Conservation (phyloP, 1,140 invertebrate genomes). For the Zelostemma sp. region DNA sequence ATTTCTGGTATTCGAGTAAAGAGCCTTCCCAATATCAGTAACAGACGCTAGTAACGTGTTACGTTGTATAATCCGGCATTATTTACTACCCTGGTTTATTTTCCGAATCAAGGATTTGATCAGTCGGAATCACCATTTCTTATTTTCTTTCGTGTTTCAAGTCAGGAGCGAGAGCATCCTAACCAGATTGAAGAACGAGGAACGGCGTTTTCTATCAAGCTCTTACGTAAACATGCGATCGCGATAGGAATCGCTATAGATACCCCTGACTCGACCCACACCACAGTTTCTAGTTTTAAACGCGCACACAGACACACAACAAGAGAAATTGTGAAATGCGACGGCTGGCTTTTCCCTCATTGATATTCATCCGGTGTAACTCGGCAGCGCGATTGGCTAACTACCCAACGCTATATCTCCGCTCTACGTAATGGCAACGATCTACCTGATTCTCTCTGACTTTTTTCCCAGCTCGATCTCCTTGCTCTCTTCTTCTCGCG, state of each 20-base stretch:
- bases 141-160: background rate
- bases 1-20: too few species aligned
- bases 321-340: slow-evolving; percentile 59
- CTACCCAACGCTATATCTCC: slow-evolving; percentile 58
- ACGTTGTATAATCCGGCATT: background rate
- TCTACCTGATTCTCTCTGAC: slow-evolving; percentile 44
- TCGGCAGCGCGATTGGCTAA: slow-evolving; percentile 65
- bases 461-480: slow-evolving; percentile 36
- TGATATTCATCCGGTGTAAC: slow-evolving; percentile 67
- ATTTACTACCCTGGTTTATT: background rate
- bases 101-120: background rate
- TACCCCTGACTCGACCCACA: slow-evolving; percentile 7
- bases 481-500: slow-evolving; percentile 15
- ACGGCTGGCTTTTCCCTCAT: slow-evolving; percentile 60
- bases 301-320: slow-evolving; percentile 20
- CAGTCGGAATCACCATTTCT: background rate
- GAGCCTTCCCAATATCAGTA: too few species aligned
- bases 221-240: slow-evolving; percentile 57
- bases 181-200: slow-evolving; percentile 36
- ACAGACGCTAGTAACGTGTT: background rate
- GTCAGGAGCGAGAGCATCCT: slow-evolving; percentile 1
- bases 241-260: slow-evolving; percentile 18
- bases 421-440: slow-evolving; percentile 35
- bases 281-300: too few species aligned
- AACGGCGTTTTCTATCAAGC: slow-evolving; percentile 50